Conservation (phyloP, 2,797 vertebrate genomes). For the Meriones psammophilus region DNA sequence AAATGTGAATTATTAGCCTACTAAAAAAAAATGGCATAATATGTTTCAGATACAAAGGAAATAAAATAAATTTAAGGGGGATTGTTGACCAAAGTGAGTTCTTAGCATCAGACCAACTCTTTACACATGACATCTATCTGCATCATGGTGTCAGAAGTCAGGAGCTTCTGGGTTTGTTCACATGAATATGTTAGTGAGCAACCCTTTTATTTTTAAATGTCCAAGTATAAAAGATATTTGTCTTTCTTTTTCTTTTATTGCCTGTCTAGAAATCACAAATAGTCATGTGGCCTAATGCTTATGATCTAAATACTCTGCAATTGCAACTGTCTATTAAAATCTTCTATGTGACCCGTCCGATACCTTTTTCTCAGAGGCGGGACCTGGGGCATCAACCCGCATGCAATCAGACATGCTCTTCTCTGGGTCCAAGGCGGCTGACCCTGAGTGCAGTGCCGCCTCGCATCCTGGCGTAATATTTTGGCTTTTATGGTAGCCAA, state of each 20-base stretch:
- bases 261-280: not conserved
- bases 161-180: slow-evolving; percentile 13
- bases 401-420: no score
- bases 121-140: not conserved
- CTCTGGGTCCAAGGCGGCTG: no score
- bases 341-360: no score
- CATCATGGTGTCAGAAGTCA: not conserved
- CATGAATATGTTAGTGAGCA: not conserved
- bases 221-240: not conserved
- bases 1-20: not conserved
- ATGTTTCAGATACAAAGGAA: not conserved
- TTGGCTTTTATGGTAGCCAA: no score
- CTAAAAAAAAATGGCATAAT: not conserved
- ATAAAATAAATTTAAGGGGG: not conserved
- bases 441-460: no score
- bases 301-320: not conserved
- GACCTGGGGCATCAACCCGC: no score
- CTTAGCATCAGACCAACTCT: not conserved
- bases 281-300: not conserved
- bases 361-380: no score
- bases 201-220: not conserved
- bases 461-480: no score
- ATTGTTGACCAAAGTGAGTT: fast-evolving
- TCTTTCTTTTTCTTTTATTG: not conserved
- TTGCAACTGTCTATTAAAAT: not conserved